Evolutionary conservation across 2,888 invertebrate genomes (phyloP).

Genomic region (Andrena camellia): DNA sequence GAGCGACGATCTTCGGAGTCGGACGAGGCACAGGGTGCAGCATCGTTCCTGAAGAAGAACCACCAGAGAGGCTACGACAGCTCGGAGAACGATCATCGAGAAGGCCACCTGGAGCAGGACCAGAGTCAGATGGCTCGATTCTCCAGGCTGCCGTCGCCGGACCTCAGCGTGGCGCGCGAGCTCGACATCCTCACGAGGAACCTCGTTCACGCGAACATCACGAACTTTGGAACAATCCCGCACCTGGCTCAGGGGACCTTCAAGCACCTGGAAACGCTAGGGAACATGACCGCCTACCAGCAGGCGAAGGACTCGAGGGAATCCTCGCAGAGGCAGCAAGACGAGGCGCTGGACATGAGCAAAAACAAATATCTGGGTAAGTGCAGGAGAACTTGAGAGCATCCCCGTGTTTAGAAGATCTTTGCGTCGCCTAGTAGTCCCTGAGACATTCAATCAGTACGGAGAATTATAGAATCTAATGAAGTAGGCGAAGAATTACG

Average conservation of each 20-base stretch:
- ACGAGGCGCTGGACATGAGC: constrained; percentile 84
- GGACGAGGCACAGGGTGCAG: constrained; percentile 56
- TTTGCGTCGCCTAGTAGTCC: neutral
- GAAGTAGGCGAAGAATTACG: neutral
- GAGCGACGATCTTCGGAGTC: constrained; percentile 53
- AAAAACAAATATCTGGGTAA: constrained; percentile 83
- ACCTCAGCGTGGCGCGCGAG: constrained; percentile 79
- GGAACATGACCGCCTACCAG: constrained; percentile 72
- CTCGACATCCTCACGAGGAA: constrained; percentile 81
- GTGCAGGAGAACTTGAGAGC: constrained; percentile 29
- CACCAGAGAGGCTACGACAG: constrained; percentile 55
- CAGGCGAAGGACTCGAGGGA: constrained; percentile 76
- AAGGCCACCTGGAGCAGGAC: constrained; percentile 44
- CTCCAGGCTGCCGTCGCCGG: constrained; percentile 75
- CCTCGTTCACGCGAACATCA: constrained; percentile 79
- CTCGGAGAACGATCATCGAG: constrained; percentile 38
- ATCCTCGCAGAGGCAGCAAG: constrained; percentile 80
- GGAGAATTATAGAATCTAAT: neutral
- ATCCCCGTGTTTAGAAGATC: neutral
- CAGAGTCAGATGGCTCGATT: constrained; percentile 62
- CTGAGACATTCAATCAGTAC: neutral
- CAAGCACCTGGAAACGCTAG: constrained; percentile 77
- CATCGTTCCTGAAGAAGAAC: constrained; percentile 68
- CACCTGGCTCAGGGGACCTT: constrained; percentile 68
- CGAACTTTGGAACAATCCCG: constrained; percentile 69